Percentiles rank a stretch among this genome's conserved stretches.
These are phyloP conservation scores for Mus minutoides DNA, from an alignment of 2,797 vertebrate genomes.

Conservation along the genomic window DNA sequence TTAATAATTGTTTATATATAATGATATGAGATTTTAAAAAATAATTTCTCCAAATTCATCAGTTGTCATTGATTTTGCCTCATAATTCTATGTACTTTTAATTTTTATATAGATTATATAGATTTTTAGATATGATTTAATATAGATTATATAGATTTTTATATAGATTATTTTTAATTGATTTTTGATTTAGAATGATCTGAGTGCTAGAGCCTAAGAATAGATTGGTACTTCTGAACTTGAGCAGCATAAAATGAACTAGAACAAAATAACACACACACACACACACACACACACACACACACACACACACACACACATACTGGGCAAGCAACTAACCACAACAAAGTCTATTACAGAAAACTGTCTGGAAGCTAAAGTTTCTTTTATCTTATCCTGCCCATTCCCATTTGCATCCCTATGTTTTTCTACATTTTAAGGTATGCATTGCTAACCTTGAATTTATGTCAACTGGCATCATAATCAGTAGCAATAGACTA, in stretches of 20 bases:
- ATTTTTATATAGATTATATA: not conserved
- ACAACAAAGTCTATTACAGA: not conserved
- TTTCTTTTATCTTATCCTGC: not conserved
- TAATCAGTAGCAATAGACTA: not conserved
- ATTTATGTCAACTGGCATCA: conserved; percentile 51
- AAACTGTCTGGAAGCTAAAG: not conserved
- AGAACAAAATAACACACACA: not conserved
- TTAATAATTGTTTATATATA: conserved; percentile 10
- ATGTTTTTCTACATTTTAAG: not conserved
- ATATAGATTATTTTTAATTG: not conserved
- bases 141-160: not conserved
- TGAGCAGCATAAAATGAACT: not conserved
- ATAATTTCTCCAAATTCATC: conserved; percentile 30
- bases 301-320: not conserved
- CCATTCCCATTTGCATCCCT: not conserved
- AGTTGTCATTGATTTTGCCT: conserved; percentile 1
- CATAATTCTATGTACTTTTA: not conserved
- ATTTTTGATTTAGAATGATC: not conserved
- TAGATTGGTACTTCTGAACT: not conserved
- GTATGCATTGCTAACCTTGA: not conserved
- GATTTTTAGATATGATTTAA: not conserved
- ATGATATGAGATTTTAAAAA: conserved; percentile 20
- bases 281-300: not conserved
- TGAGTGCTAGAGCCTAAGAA: not conserved
- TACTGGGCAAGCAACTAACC: not conserved